Evolutionary conservation across 2,113 vertebrate genomes (phyloP).

Genomic region (Phrynocephalus versicolor): DNA sequence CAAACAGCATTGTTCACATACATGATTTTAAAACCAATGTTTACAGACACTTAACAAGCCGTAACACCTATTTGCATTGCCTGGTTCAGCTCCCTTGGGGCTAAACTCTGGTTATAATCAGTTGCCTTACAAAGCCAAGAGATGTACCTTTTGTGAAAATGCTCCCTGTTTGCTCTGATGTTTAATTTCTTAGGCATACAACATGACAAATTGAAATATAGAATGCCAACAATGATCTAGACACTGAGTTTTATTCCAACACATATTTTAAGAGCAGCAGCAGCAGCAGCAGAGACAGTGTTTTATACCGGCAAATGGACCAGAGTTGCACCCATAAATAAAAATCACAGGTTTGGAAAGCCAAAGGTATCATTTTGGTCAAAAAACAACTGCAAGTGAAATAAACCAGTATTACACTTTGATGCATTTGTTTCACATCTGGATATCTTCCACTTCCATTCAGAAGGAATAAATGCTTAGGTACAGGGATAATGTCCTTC

Average conservation of each 20-base stretch:
- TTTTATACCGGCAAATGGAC: not conserved
- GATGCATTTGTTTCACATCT: not conserved
- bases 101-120: not conserved
- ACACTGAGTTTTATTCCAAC: not conserved
- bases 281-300: too few relatives aligned
- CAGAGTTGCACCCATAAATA: not conserved
- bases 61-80: constrained; percentile 16
- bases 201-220: not conserved
- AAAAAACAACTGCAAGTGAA: not conserved
- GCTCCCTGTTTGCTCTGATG: not conserved
- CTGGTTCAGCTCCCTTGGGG: not conserved
- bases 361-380: not conserved
- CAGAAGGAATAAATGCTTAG: not conserved
- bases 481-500: not conserved
- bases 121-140: constrained; percentile 10
- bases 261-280: too few relatives aligned
- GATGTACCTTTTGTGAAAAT: not conserved
- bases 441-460: not conserved
- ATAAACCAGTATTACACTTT: not conserved
- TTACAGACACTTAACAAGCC: constrained; percentile 10
- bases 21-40: not conserved
- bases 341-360: not conserved
- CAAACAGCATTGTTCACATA: not conserved
- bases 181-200: not conserved
- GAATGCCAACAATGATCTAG: not conserved